Evolutionary conservation across 1,140 invertebrate species (phyloP).

Genomic region (Euura saliciscinereae): DNA sequence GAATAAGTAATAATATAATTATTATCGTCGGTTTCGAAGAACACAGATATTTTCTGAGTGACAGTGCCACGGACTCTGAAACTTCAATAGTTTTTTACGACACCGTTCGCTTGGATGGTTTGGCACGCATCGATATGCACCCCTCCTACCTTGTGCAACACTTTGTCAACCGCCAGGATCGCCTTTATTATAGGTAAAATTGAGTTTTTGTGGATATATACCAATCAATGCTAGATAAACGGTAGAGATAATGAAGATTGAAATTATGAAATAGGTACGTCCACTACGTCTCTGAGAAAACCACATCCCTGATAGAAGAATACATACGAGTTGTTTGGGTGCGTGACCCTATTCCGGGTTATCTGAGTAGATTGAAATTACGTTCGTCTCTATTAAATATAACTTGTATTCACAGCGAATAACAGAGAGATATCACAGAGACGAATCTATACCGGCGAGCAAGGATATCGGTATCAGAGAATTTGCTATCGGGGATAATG

Average conservation of each 20-base stretch:
- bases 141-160: slow-evolving; percentile 67
- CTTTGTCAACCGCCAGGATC: slow-evolving; percentile 69
- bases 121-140: slow-evolving; percentile 67
- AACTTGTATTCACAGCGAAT: slow-evolving; percentile 57
- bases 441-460: slow-evolving; percentile 58
- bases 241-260: too few species aligned
- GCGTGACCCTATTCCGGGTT: background rate
- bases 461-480: slow-evolving; percentile 70
- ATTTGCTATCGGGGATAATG: slow-evolving; percentile 66
- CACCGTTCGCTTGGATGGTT: slow-evolving; percentile 69
- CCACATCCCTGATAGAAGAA: background rate
- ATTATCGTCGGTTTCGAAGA: slow-evolving; percentile 55
- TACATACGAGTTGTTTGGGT: background rate
- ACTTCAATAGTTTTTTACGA: slow-evolving; percentile 74
- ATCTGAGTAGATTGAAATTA: too few species aligned
- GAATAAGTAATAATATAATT: slow-evolving; percentile 1
- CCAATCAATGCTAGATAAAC: too few species aligned
- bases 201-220: too few species aligned
- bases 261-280: background rate
- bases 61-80: slow-evolving; percentile 60
- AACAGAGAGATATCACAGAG: slow-evolving; percentile 67
- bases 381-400: too few species aligned
- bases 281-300: background rate
- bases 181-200: slow-evolving; percentile 59
- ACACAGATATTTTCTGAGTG: slow-evolving; percentile 64